phyloP scores from a whole-genome alignment of 2,113 vertebrate species.

The Nothocercus nigrocapillus region DNA sequence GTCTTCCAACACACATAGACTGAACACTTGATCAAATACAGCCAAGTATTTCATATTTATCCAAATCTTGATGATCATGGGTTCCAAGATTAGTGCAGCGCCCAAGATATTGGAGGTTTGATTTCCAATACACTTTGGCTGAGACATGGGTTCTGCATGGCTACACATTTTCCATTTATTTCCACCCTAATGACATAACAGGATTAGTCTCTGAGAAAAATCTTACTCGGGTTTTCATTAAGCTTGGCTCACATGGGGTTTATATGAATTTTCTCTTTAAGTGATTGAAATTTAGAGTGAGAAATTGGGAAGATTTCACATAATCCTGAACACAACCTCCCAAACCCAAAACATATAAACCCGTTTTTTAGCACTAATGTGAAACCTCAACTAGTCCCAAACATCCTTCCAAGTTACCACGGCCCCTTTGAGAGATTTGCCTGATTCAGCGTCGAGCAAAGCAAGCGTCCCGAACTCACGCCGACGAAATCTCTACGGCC shows the following conservation, averaged over 20 bases:
- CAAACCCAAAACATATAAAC: neutral
- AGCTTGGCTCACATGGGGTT: neutral
- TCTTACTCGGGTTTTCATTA: neutral
- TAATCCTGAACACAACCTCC: neutral
- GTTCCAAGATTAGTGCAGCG: neutral
- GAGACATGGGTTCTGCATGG: neutral
- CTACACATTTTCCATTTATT: neutral
- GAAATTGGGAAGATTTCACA: neutral
- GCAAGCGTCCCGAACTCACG: neutral
- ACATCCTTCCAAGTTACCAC: neutral
- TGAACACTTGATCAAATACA: neutral
- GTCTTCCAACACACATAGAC: neutral
- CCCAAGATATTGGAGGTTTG: neutral
- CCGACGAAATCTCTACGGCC: neutral
- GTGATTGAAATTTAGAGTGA: neutral
- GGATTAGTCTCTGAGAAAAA: neutral
- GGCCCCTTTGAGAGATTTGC: neutral
- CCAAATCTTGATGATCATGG: neutral
- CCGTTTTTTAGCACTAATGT: neutral
- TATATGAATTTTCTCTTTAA: neutral
- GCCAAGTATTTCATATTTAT: neutral
- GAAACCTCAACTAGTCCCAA: neutral
- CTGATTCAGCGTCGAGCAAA: neutral
- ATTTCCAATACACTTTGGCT: neutral
- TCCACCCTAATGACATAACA: accelerated